Percentiles rank a stretch among this genome's conserved stretches.
Evolutionary conservation across 1,140 invertebrate genomes (phyloP).

Genomic region (Drosophila ohnishii): DNA sequence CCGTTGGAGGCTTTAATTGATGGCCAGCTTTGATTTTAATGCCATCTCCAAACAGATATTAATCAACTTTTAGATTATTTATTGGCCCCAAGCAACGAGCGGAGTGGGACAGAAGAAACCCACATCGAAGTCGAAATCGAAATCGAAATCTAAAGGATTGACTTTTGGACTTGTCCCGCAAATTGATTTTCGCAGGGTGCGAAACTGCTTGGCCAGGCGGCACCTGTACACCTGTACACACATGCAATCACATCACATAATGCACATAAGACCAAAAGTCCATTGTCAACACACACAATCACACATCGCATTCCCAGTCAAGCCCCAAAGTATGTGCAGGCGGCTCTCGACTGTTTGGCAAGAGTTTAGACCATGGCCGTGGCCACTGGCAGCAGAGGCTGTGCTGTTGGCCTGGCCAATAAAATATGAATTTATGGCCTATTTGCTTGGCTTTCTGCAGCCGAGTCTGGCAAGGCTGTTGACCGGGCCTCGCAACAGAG

Average conservation of each 20-base stretch:
- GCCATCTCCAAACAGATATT: constrained; percentile 41
- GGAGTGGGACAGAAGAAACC: constrained; percentile 7
- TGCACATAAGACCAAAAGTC: constrained; percentile 68
- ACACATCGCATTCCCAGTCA: neutral
- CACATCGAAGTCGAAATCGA: constrained; percentile 5
- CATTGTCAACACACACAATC: constrained; percentile 57
- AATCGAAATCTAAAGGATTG: constrained; percentile 4
- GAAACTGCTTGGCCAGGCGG: constrained; percentile 22
- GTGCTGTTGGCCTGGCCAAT: constrained; percentile 54
- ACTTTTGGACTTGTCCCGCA: constrained; percentile 12
- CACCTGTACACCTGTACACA: constrained; percentile 32
- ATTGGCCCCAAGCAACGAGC: constrained; percentile 14
- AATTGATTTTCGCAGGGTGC: constrained; percentile 34
- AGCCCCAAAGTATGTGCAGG: constrained; percentile 50
- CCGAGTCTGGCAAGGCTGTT: constrained; percentile 34
- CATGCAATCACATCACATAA: constrained; percentile 63
- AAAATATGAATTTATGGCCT: constrained; percentile 79
- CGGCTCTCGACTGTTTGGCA: constrained; percentile 54
- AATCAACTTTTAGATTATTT: constrained; percentile 52
- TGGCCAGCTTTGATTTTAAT: constrained; percentile 28
- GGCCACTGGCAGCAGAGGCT: constrained; percentile 20
- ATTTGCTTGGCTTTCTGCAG: constrained; percentile 70
- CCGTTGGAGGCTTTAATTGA: constrained; percentile 40
- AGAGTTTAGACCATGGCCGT: constrained; percentile 28
- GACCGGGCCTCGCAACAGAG: constrained; percentile 47